Evolutionary conservation across 2,888 invertebrate genomes (phyloP).

Genomic region (Lutraria lutraria): DNA sequence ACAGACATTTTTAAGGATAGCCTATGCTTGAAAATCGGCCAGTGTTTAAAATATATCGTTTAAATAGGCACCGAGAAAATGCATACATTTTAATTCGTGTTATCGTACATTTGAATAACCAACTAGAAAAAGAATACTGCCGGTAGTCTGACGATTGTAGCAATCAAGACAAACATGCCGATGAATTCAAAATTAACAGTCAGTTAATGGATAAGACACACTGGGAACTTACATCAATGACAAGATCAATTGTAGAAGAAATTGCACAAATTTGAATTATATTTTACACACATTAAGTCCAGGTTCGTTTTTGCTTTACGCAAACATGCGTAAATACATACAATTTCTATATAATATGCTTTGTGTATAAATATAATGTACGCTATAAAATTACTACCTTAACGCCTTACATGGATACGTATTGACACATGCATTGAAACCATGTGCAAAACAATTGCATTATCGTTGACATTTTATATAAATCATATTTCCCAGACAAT

Average conservation of each 20-base stretch:
- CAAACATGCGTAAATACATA: not conserved
- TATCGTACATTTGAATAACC: not conserved
- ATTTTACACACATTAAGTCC: not conserved
- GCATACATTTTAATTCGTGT: not conserved
- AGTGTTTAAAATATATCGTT: not conserved
- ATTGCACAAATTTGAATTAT: not conserved
- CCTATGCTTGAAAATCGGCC: too few species aligned
- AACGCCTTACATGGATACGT: not conserved
- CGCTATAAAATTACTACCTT: not conserved
- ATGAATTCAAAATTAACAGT: not conserved
- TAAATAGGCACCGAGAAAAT: not conserved
- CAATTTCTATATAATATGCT: not conserved
- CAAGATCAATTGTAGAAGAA: not conserved
- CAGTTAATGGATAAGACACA: not conserved
- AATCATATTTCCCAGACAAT: not conserved
- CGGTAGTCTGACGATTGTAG: not conserved
- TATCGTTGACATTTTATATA: not conserved
- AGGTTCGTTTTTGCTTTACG: not conserved
- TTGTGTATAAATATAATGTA: not conserved
- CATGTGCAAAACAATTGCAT: not conserved
- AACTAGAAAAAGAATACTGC: not conserved
- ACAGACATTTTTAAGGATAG: too few species aligned
- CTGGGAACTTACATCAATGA: not conserved
- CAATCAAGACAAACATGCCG: not conserved
- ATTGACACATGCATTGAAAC: not conserved